phyloP scores from a whole-genome alignment of 2,797 vertebrate genomes.

The Melanotaenia nigrans region DNA sequence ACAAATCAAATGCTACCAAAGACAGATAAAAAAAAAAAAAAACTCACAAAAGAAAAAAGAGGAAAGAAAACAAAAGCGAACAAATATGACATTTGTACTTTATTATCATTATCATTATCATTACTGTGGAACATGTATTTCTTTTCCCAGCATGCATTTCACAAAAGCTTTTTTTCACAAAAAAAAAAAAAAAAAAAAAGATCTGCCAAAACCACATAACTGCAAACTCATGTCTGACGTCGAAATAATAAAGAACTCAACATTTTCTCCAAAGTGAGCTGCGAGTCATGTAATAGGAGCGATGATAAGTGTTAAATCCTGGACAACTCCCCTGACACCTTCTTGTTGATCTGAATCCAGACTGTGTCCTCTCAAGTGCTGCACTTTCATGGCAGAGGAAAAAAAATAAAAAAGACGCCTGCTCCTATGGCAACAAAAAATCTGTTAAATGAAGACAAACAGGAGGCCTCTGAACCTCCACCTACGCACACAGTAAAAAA shows the following conservation, averaged over 20 bases:
- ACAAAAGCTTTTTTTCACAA: conserved; percentile 11
- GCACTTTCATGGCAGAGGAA: conserved; percentile 66
- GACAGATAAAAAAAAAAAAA: not conserved
- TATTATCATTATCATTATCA: not conserved
- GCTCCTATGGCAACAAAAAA: conserved; percentile 84
- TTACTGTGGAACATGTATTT: conserved; percentile 2
- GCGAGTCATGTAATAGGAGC: conserved; percentile 70
- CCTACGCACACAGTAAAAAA: conserved; percentile 77
- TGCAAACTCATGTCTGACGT: conserved; percentile 37
- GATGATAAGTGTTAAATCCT: conserved; percentile 74
- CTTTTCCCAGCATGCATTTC: conserved; percentile 18
- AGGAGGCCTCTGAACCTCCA: conserved; percentile 81
- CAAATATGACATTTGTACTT: conserved; percentile 23
- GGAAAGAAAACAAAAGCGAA: conserved; percentile 40
- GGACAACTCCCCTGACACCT: conserved; percentile 78
- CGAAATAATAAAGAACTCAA: conserved; percentile 60
- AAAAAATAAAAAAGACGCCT: conserved; percentile 63
- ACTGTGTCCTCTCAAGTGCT: conserved; percentile 71
- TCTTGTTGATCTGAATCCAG: conserved; percentile 71
- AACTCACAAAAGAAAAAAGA: conserved; percentile 27
- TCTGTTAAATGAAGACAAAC: conserved; percentile 82
- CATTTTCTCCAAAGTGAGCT: conserved; percentile 65
- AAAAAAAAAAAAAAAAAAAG: conserved; percentile 4
- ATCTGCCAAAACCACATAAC: conserved; percentile 50
- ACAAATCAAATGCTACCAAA: conserved; percentile 50